A percentile compares a stretch with the other conserved stretches of the same genome.
Conservation (phyloP, 1,140 invertebrate species). For the Mesaphorura yosii region DNA sequence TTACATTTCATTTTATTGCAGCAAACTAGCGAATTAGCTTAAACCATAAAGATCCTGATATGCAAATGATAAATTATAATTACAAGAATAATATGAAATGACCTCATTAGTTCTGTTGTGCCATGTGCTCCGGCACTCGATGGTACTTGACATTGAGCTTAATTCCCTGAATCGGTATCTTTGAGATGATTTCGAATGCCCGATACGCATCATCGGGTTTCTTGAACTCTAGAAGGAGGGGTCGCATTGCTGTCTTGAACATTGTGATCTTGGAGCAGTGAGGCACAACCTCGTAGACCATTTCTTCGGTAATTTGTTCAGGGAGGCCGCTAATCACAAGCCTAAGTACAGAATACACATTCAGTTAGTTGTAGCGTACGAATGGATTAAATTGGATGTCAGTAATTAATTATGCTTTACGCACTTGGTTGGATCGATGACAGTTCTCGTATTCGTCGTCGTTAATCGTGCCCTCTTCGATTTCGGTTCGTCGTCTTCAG, state of each 20-base stretch:
- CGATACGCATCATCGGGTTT: neutral
- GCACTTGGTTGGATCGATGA: neutral
- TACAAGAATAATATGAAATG: no score
- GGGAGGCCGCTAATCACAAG: neutral
- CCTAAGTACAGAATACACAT: neutral
- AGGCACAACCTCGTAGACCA: neutral
- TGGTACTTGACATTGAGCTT: no score
- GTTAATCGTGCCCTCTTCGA: neutral
- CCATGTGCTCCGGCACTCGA: no score
- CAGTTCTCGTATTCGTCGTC: neutral
- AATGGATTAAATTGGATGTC: neutral
- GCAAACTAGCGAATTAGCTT: no score
- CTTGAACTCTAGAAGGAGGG: neutral
- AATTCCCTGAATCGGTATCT: neutral
- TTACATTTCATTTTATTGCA: no score
- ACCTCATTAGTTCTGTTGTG: no score
- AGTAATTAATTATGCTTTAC: neutral
- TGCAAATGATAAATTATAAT: no score
- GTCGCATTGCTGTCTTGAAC: neutral
- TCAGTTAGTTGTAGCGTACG: neutral
- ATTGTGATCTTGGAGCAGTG: neutral
- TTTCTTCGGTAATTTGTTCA: neutral
- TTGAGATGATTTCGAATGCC: neutral
- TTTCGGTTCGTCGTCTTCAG: neutral
- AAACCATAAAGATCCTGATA: no score